Evolutionary conservation across 2,113 vertebrate species (phyloP).

Genomic region (Xenopus tropicalis): DNA sequence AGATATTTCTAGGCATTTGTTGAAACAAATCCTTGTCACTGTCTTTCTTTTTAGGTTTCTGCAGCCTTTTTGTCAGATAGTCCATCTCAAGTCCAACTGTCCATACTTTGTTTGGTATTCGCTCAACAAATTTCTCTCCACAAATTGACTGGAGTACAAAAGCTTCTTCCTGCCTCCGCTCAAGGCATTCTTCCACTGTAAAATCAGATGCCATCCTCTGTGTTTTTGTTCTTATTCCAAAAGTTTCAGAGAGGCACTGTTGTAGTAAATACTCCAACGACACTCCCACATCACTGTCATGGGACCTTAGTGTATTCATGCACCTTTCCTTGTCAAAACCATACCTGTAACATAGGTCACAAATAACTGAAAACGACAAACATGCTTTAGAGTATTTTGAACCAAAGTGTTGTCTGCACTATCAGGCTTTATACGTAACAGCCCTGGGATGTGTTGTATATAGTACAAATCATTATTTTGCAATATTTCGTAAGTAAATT

Average conservation of each 20-base stretch:
- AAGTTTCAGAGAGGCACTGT: constrained; percentile 80
- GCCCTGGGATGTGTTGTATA: too few species aligned
- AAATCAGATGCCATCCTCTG: constrained; percentile 54
- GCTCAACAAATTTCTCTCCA: constrained; percentile 86
- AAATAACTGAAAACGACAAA: too few species aligned
- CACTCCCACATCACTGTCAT: constrained; percentile 81
- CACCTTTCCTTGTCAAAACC: constrained; percentile 84
- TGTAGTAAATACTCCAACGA: constrained; percentile 81
- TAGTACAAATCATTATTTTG: too few species aligned
- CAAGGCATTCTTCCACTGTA: constrained; percentile 74
- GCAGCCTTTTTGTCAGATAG: constrained; percentile 57
- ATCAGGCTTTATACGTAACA: too few species aligned
- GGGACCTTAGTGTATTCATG: constrained; percentile 67
- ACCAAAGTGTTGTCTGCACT: too few species aligned
- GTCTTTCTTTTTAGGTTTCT: constrained; percentile 49
- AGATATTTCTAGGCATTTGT: constrained; percentile 61
- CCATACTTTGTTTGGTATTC: constrained; percentile 87
- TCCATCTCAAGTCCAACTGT: constrained; percentile 75
- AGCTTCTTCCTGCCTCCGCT: constrained; percentile 83
- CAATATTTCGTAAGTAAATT: too few species aligned
- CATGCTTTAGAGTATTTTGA: too few species aligned
- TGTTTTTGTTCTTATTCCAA: constrained; percentile 64
- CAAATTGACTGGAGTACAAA: constrained; percentile 87
- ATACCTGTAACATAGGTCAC: constrained; percentile 66
- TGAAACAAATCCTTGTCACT: constrained; percentile 44